Evolutionary conservation across 2,113 vertebrate genomes (phyloP).

Genomic region (Lophochroa leadbeateri): DNA sequence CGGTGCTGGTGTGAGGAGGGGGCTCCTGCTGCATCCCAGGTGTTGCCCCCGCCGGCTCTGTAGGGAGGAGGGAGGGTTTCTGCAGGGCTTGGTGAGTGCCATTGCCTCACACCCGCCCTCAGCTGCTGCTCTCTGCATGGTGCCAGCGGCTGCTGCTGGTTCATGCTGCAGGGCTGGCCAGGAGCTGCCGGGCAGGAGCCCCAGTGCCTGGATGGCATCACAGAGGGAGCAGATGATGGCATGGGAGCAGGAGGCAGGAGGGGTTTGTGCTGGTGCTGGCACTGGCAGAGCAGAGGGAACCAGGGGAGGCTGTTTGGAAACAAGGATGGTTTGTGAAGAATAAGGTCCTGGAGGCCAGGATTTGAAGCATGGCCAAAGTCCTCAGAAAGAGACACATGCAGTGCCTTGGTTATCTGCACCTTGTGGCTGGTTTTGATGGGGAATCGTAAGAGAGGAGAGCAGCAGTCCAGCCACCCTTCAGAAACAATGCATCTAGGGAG

Average conservation of each 20-base stretch:
- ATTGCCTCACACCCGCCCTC: too few relatives aligned
- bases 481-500: neutral
- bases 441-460: rapidly evolving
- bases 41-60: too few relatives aligned
- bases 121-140: neutral
- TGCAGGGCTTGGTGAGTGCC: too few relatives aligned
- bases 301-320: neutral
- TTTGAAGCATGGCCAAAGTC: neutral
- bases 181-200: rapidly evolving
- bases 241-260: neutral
- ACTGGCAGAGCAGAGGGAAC: neutral
- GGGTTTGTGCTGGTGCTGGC: neutral
- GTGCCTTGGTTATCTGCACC: neutral
- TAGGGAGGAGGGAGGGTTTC: too few relatives aligned
- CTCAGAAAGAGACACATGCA: neutral
- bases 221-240: neutral
- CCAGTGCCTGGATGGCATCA: rapidly evolving
- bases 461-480: neutral
- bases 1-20: neutral
- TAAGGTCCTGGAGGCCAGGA: neutral
- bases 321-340: neutral
- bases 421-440: neutral
- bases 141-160: neutral
- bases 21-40: neutral
- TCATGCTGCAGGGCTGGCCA: neutral